Base-by-base conservation (phyloP, 2,888 invertebrate species). In the Dasypolia templi region DNA sequence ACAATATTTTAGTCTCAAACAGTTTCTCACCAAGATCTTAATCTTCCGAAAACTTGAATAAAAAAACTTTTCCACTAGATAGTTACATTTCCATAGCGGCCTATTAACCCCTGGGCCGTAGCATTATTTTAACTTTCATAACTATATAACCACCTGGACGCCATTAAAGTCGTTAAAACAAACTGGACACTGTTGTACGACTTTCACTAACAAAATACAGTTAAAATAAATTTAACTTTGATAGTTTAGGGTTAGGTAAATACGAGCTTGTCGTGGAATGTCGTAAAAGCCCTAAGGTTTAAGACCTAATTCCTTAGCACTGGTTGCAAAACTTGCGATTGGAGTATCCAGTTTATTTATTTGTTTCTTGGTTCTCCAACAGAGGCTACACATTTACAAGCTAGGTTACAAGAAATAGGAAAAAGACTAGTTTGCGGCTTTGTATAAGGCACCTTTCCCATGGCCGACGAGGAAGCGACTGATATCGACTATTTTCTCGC, bases 151-250 rank as follows among this genome's bases (percentile, higher is more conserved):
- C 67, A 79, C 63, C 70, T 84, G 81, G 59, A 80, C 6, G 3
- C 70, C 70, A 71, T 84, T 80, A 53, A 63, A 84, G 53, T 53
- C 12, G 70, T 74, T 79, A 46, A 72, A 81, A 74, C 61, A 68
- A 84, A 68, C 70, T 71, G 19, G 53, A 71, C 63, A 61, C 51
- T 26, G 46, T 75, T 32, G 49, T n/a, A n/a, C 51, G n/a, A 67
- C 81, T 75, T 81, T 84, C 81, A 81, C 81, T 53, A 29, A 69
- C 49, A 55, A 67, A 81, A 69, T 32, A 83, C 83, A 49, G 62
- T 51, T 61, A 22, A 49, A 73, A 66, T 67, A 83, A 72, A 72
- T 79, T 72, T 69, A 46, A 81, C 62, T 83, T 78, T 71, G 66
- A 67, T 78, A 78, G 67, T 67, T 77, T 67, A 46, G 67, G 78